Conservation (phyloP, 2,113 vertebrate species). For the Bolborhynchus lineola region DNA sequence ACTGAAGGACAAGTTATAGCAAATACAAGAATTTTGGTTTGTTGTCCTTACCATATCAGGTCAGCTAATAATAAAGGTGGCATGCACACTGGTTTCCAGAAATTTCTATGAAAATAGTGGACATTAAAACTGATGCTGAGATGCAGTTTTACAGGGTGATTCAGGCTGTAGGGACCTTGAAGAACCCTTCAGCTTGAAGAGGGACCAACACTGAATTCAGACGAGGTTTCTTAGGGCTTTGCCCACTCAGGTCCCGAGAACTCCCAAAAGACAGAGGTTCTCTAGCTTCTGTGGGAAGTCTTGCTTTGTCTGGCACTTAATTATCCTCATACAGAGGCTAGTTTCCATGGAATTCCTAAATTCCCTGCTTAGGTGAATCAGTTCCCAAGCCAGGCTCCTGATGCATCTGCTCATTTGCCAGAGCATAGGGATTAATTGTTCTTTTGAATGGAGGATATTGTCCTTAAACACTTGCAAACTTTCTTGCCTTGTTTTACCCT, state of each 20-base stretch:
- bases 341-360: neutral
- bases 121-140: neutral
- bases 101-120: neutral
- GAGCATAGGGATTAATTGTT: neutral
- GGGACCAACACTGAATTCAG: neutral
- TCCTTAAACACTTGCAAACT: neutral
- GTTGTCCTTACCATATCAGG: neutral
- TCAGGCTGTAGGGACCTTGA: neutral
- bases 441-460: neutral
- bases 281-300: neutral
- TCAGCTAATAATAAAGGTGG: neutral
- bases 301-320: neutral
- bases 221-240: neutral
- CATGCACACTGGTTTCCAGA: neutral
- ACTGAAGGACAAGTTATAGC: slow-evolving; percentile 1
- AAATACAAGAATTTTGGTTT: neutral
- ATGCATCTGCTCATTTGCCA: neutral
- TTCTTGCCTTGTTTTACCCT: neutral
- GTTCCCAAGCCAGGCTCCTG: neutral
- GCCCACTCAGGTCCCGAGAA: neutral
- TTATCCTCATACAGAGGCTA: neutral
- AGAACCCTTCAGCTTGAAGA: neutral
- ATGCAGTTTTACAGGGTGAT: neutral
- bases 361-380: neutral
- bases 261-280: neutral